phyloP scores from a whole-genome alignment of 2,888 invertebrate genomes.

The Steinernema hermaphroditum region DNA sequence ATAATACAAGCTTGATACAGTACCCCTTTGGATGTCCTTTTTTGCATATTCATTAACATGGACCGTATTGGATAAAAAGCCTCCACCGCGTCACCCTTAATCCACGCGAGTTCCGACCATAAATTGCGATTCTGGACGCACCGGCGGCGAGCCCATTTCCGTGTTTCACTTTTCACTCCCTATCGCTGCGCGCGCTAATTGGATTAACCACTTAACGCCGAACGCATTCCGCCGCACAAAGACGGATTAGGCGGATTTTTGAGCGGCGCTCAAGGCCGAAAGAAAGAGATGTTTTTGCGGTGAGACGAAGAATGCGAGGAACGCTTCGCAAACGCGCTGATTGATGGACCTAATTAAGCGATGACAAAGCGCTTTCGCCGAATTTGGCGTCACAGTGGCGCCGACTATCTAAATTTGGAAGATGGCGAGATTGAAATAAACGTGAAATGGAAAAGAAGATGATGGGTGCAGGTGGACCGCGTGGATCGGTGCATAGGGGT shows the following conservation, averaged over 20 bases:
- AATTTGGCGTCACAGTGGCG: not conserved
- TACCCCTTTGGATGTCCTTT: no score
- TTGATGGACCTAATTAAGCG: slow-evolving; percentile 25
- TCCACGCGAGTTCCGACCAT: no score
- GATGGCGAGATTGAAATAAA: not conserved
- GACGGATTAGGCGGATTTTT: not conserved
- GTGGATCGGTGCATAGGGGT: no score
- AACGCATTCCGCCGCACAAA: not conserved
- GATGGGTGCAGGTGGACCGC: no score
- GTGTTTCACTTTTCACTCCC: not conserved
- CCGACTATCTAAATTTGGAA: not conserved
- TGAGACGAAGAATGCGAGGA: slow-evolving; percentile 11
- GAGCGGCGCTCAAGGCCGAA: not conserved
- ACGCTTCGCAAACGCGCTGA: not conserved
- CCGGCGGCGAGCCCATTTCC: not conserved
- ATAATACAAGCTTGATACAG: no score
- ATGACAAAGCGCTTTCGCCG: slow-evolving; percentile 26
- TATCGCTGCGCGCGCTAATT: not conserved
- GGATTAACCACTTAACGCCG: slow-evolving; percentile 16
- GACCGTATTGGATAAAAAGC: no score
- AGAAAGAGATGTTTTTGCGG: slow-evolving; percentile 3
- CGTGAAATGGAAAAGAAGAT: not conserved
- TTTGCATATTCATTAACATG: no score
- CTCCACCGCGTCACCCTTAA: no score
- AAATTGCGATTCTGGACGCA: not conserved